Percentiles rank a stretch among this genome's conserved stretches.
These are phyloP conservation scores for Hirtodrosophila trivittata DNA, from an alignment of 2,888 invertebrate species.

Conservation along the genomic window DNA sequence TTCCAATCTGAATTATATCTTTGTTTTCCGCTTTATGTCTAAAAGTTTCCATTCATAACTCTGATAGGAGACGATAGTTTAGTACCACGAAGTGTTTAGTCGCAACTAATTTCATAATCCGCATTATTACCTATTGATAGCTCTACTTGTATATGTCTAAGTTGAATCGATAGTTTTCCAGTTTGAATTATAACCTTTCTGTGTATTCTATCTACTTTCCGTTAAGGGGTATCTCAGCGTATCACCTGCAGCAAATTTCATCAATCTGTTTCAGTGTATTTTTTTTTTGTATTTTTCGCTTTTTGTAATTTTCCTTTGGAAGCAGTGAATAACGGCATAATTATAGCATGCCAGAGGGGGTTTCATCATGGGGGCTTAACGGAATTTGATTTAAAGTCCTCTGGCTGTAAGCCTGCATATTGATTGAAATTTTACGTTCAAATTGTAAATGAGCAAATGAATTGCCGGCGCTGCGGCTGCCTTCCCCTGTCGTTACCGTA, in stretches of 20 bases:
- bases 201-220: neutral
- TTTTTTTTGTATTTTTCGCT: slow-evolving; percentile 5
- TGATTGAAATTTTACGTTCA: slow-evolving; percentile 58
- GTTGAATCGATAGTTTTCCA: too few species aligned
- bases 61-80: too few species aligned
- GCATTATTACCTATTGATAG: too few species aligned
- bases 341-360: slow-evolving; percentile 39
- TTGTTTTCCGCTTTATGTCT: too few species aligned
- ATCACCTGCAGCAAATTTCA: too few species aligned
- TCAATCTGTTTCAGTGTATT: neutral
- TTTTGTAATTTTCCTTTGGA: slow-evolving; percentile 30
- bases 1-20: too few species aligned
- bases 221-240: too few species aligned
- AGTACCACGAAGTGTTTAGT: too few species aligned
- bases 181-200: neutral
- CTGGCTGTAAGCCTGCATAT: slow-evolving; percentile 44
- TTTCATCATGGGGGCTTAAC: neutral
- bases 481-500: neutral
- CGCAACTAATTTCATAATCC: too few species aligned
- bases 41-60: too few species aligned
- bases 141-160: too few species aligned
- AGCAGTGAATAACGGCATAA: slow-evolving; percentile 53
- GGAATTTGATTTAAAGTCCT: slow-evolving; percentile 60
- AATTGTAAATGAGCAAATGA: slow-evolving; percentile 53
- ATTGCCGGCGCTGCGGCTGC: too few species aligned